These are phyloP conservation scores for Propithecus perrieri DNA, from an alignment of 2,797 vertebrate species.

Conservation along the genomic window DNA sequence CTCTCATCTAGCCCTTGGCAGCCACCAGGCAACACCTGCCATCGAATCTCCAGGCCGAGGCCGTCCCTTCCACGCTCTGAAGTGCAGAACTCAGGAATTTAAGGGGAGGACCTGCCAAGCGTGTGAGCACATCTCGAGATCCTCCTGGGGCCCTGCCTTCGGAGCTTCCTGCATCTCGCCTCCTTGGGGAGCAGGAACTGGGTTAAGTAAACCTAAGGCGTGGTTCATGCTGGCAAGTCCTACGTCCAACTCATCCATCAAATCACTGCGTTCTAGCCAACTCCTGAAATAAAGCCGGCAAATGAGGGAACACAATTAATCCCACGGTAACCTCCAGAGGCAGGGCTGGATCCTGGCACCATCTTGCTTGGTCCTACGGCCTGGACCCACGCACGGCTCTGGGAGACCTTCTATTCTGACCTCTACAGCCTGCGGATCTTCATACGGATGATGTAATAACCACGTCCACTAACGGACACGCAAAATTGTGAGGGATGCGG, in stretches of 20 bases:
- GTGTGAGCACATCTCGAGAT: not conserved
- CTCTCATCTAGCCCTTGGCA: conserved; percentile 50
- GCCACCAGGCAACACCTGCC: conserved; percentile 57
- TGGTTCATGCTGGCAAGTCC: not conserved
- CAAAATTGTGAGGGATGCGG: not conserved
- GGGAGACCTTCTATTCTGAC: not conserved
- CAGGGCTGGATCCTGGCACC: not conserved
- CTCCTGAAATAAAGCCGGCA: conserved; percentile 39
- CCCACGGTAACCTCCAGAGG: not conserved
- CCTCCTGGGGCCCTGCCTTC: conserved; percentile 14
- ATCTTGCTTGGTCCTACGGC: not conserved
- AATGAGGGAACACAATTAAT: not conserved
- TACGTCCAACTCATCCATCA: conserved; percentile 43
- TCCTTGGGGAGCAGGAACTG: not conserved
- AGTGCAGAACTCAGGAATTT: not conserved
- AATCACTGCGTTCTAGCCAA: conserved; percentile 46
- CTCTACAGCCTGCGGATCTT: not conserved
- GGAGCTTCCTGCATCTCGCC: not conserved
- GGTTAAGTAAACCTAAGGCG: conserved; percentile 19
- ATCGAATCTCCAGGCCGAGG: not conserved
- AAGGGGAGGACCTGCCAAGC: not conserved
- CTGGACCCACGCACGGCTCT: not conserved
- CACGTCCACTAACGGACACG: not conserved
- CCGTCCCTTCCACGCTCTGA: not conserved
- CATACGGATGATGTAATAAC: not conserved